Evolutionary conservation across 37 sponge, comb jelly and placozoan genomes (phyloP).

Genomic region (Halichondria panicea): DNA sequence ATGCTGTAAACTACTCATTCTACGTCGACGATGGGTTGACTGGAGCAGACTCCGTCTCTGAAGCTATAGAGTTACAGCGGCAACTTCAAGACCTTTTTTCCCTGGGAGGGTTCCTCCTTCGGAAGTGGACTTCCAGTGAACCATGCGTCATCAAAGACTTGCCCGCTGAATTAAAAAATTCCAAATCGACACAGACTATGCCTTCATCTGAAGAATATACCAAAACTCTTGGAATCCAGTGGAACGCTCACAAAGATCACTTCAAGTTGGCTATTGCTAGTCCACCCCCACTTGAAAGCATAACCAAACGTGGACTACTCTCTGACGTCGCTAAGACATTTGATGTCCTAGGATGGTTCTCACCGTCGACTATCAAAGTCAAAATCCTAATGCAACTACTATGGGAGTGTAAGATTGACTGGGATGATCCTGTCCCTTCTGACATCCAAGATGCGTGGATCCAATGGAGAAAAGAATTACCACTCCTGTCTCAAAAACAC

Average conservation of each 20-base stretch:
- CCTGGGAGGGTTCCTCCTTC: constrained; percentile 4
- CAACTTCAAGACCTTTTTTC: constrained; percentile 3
- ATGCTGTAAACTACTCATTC: background rate
- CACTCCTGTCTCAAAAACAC: background rate
- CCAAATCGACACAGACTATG: background rate
- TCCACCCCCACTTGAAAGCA: background rate
- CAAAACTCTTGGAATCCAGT: constrained; percentile 37
- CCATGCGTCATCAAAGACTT: background rate
- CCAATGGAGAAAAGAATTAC: constrained; percentile 7
- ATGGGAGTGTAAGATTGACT: constrained; percentile 23
- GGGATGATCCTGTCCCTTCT: constrained; percentile 15
- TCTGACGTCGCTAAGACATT: constrained; percentile 25
- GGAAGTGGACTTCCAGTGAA: constrained; percentile 4
- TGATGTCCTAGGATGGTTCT: constrained; percentile 36
- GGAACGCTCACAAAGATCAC: constrained; percentile 25
- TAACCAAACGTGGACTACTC: constrained; percentile 23
- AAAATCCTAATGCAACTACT: constrained; percentile 28
- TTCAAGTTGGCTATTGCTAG: constrained; percentile 17
- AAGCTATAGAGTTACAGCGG: background rate
- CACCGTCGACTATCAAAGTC: constrained; percentile 14
- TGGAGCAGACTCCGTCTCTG: constrained; percentile 12
- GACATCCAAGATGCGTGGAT: constrained; percentile 1
- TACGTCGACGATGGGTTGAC: constrained; percentile 17
- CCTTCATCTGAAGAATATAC: constrained; percentile 7
- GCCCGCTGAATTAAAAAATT: background rate